phyloP scores from a whole-genome alignment of 2,113 vertebrate species.

The Odobenus rosmarus region DNA sequence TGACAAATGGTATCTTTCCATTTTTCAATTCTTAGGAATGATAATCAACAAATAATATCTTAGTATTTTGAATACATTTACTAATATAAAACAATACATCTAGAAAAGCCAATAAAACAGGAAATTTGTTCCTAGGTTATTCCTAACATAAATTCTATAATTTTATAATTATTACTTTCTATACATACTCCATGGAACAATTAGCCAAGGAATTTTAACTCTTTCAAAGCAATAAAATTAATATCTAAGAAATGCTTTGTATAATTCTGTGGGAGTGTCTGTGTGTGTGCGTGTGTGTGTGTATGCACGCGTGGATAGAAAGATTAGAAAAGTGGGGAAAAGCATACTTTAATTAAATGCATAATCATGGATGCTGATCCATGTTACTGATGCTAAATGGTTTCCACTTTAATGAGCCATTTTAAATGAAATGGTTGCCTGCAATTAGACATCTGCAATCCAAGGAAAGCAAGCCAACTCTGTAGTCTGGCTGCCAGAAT shows the following conservation, averaged over 20 bases:
- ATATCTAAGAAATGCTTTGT: conserved; percentile 18
- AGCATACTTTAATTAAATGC: conserved; percentile 85
- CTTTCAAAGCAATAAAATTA: conserved; percentile 60
- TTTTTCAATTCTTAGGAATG: conserved; percentile 1
- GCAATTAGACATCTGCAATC: conserved; percentile 91
- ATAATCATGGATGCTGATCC: conserved; percentile 86
- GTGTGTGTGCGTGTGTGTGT: background rate
- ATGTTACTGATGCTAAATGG: conserved; percentile 86
- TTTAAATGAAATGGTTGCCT: conserved; percentile 90
- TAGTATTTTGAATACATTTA: background rate
- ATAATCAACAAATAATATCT: conserved; percentile 16
- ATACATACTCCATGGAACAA: background rate
- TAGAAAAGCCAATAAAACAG: background rate
- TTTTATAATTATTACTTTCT: conserved; percentile 54
- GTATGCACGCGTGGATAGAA: background rate
- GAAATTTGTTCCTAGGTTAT: background rate
- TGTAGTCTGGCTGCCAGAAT: conserved; percentile 85
- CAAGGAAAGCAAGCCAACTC: conserved; percentile 86
- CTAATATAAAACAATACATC: background rate
- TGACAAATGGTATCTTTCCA: background rate
- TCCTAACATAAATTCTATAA: background rate
- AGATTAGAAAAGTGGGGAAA: conserved; percentile 65
- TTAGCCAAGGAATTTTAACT: conserved; percentile 57
- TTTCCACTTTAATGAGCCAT: conserved; percentile 88
- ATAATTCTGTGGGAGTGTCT: background rate